Evolutionary conservation across 2,888 invertebrate genomes (phyloP), one percentile per base, ranked within the genome.

Genomic region (Tigriopus californicus): DNA sequence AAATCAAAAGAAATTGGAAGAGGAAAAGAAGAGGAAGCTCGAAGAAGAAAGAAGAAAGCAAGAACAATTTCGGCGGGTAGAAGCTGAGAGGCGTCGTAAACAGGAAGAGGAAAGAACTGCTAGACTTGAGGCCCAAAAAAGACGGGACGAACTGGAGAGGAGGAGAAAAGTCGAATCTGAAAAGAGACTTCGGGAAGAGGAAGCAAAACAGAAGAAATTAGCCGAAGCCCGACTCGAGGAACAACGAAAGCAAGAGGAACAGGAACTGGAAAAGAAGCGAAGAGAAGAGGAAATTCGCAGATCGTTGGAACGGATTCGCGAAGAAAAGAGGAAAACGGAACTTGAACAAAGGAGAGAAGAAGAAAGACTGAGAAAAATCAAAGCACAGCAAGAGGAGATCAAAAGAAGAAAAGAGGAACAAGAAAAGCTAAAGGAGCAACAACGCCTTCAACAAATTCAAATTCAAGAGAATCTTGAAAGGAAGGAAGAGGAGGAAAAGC

Each of bases 391-490:
- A 41, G 41, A 41, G n/a, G 55, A 55, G 15, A 10, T 55, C 15
- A 20, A 55, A 15, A 58, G 24, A 24, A 58, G 22, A n/a, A 10
- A 41, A 33, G 12, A 33, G 10, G 46, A 46, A 18, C 46, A 58
- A 22, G 58, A 58, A 12, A 15, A 33, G n/a, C 1, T 15, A 46
- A 58, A 25, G 25, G 25, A 48, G 48, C 41, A 54, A 18, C 54
- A 5, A 47, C 20, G 22, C 1, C 20, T 20, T 18, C 12, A 2
- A 2, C 55, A 41, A 33, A 55, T 11, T 18, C 25, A 41, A 55
- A 41, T 20, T 11, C 20, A 55, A 18, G 55, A 55, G 55, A 41
- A 55, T 11, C 52, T 18, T 6, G 33, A 55, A 41, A 55, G 40
- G 41, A 41, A 41, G 22, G 8, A 41, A 22, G 22, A 18, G n/a